phyloP scores from a whole-genome alignment of 2,888 invertebrate genomes.

The Bellardia pandia region DNA sequence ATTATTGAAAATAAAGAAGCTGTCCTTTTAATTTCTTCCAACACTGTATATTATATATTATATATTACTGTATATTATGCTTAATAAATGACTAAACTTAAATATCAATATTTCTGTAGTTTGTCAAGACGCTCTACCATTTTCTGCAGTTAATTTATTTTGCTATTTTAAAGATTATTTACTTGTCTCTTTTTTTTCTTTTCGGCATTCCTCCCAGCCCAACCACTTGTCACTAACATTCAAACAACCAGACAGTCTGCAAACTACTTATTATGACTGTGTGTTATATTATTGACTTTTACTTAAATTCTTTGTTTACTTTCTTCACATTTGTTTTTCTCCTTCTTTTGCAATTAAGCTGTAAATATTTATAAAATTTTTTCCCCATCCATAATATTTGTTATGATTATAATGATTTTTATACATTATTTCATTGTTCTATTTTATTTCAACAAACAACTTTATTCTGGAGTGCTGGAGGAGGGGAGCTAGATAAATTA shows the following conservation, averaged over 20 bases:
- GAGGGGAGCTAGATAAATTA: no score
- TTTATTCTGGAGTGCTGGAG: not conserved
- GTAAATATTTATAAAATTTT: slow-evolving; percentile 35
- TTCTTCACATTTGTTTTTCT: not conserved
- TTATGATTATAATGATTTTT: slow-evolving; percentile 1
- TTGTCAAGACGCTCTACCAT: no score
- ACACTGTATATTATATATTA: no score
- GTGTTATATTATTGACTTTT: slow-evolving; percentile 28
- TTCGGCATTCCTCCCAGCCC: not conserved
- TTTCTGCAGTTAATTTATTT: no score
- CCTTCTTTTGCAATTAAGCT: slow-evolving; percentile 3
- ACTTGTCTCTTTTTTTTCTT: not conserved
- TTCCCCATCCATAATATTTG: not conserved
- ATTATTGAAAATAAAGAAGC: no score
- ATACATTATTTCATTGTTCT: slow-evolving; percentile 17
- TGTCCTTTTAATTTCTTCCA: no score
- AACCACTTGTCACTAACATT: not conserved
- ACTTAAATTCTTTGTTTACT: not conserved
- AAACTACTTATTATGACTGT: not conserved
- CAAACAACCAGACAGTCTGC: slow-evolving; percentile 8
- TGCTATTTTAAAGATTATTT: no score
- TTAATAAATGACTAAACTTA: no score
- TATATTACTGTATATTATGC: no score
- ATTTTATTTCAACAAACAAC: not conserved
- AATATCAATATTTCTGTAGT: no score